These are phyloP conservation scores for Chrysocyon brachyurus DNA, from an alignment of 2,797 vertebrate genomes.

Conservation along the genomic window DNA sequence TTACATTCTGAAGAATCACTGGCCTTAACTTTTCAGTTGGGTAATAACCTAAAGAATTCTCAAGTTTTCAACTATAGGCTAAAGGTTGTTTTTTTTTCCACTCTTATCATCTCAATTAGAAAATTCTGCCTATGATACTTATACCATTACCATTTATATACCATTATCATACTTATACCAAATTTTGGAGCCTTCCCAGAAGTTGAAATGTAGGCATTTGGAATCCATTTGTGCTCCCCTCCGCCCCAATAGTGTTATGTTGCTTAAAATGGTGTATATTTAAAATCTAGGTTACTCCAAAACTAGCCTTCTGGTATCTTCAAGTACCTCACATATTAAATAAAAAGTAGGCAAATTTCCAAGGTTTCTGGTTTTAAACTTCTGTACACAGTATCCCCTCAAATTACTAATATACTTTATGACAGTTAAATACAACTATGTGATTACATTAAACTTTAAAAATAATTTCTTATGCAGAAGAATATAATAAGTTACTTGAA, in stretches of 20 bases:
- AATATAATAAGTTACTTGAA: neutral
- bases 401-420: slow-evolving; percentile 28
- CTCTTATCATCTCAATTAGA: slow-evolving; percentile 16
- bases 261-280: neutral
- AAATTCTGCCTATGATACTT: neutral
- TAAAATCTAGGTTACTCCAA: slow-evolving; percentile 59
- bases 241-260: neutral
- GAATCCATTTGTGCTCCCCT: neutral
- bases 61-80: neutral
- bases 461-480: slow-evolving; percentile 23
- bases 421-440: slow-evolving; percentile 19
- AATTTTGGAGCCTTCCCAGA: neutral
- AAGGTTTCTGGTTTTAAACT: slow-evolving; percentile 54
- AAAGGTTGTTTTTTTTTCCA: neutral
- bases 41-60: slow-evolving; percentile 43
- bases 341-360: slow-evolving; percentile 52
- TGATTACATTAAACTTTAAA: slow-evolving; percentile 46
- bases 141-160: neutral
- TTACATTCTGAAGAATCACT: neutral
- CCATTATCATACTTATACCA: neutral
- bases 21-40: slow-evolving; percentile 17
- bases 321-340: slow-evolving; percentile 12
- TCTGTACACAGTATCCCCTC: neutral
- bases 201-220: slow-evolving; percentile 19
- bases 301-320: slow-evolving; percentile 23